Conservation (phyloP, 2,888 invertebrate genomes). For the Leucozona laternaria region DNA sequence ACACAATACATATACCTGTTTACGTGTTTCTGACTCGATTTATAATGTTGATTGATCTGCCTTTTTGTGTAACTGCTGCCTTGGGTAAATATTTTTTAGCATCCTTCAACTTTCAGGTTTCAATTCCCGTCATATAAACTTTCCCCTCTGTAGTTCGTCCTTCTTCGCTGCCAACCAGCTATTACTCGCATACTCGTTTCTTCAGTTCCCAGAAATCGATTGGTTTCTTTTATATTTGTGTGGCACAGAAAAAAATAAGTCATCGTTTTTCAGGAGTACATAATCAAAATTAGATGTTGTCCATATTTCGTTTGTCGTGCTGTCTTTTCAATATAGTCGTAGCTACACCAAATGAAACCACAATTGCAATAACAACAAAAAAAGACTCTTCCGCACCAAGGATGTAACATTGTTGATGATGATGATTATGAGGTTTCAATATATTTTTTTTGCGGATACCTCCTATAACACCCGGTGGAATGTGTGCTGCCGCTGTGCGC, state of each 20-base stretch:
- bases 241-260: constrained; percentile 18
- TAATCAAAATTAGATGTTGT: constrained; percentile 57
- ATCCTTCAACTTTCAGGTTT: constrained; percentile 56
- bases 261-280: constrained; percentile 30
- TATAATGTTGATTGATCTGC: constrained; percentile 12
- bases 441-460: constrained; percentile 40
- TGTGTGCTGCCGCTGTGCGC: constrained; percentile 2
- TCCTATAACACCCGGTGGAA: not conserved
- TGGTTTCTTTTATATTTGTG: constrained; percentile 25
- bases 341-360: constrained; percentile 33
- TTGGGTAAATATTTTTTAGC: constrained; percentile 15
- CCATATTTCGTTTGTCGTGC: constrained; percentile 48
- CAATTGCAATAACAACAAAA: constrained; percentile 22
- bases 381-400: constrained; percentile 6
- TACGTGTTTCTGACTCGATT: constrained; percentile 13
- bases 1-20: not conserved
- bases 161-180: constrained; percentile 37
- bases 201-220: constrained; percentile 41
- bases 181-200: constrained; percentile 31
- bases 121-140: constrained; percentile 29
- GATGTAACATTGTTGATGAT: constrained; percentile 41
- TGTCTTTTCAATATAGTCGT: constrained; percentile 29
- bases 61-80: constrained; percentile 9
- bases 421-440: constrained; percentile 48
- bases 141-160: not conserved